phyloP scores from a whole-genome alignment of 2,888 invertebrate species.

The Acrocera orbiculus region DNA sequence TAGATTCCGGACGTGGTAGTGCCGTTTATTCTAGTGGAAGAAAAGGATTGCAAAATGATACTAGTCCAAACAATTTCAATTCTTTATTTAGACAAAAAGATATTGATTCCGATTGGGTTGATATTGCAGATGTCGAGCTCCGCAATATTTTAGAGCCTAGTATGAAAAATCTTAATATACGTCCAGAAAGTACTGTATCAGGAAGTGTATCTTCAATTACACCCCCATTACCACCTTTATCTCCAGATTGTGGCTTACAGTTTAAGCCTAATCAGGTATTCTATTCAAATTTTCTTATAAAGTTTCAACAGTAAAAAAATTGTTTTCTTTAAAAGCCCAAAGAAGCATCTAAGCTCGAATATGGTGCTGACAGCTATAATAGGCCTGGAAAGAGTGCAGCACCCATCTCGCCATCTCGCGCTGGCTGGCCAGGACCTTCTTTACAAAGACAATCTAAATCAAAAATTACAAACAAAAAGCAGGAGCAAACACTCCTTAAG shows the following conservation, averaged over 20 bases:
- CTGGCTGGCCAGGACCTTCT: slow-evolving; percentile 15
- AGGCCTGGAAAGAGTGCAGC: slow-evolving; percentile 23
- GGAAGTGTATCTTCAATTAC: slow-evolving; percentile 55
- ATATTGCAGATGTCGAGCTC: slow-evolving; percentile 61
- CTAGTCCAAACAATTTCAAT: slow-evolving; percentile 40
- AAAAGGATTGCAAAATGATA: slow-evolving; percentile 35
- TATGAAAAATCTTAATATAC: slow-evolving; percentile 42
- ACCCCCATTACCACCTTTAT: slow-evolving; percentile 59
- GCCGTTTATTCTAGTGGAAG: slow-evolving; percentile 61
- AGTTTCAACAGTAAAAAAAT: not conserved
- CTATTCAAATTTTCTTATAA: not conserved
- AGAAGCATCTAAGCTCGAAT: slow-evolving; percentile 33
- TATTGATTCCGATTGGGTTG: slow-evolving; percentile 63
- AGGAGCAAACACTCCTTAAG: slow-evolving; percentile 15
- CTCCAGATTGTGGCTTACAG: slow-evolving; percentile 40
- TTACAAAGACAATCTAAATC: slow-evolving; percentile 12
- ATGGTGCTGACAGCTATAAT: slow-evolving; percentile 34
- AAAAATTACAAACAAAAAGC: slow-evolving; percentile 13
- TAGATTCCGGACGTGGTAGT: slow-evolving; percentile 64
- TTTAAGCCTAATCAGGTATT: slow-evolving; percentile 10
- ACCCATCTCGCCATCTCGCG: slow-evolving; percentile 18
- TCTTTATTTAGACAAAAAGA: slow-evolving; percentile 25
- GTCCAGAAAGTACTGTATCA: slow-evolving; percentile 42
- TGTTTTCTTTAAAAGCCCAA: slow-evolving; percentile 8
- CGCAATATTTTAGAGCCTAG: slow-evolving; percentile 60